Percentiles rank a stretch among this genome's conserved stretches.
Evolutionary conservation across 2,797 vertebrate species (phyloP).

Genomic region (Neosalanx taihuensis): DNA sequence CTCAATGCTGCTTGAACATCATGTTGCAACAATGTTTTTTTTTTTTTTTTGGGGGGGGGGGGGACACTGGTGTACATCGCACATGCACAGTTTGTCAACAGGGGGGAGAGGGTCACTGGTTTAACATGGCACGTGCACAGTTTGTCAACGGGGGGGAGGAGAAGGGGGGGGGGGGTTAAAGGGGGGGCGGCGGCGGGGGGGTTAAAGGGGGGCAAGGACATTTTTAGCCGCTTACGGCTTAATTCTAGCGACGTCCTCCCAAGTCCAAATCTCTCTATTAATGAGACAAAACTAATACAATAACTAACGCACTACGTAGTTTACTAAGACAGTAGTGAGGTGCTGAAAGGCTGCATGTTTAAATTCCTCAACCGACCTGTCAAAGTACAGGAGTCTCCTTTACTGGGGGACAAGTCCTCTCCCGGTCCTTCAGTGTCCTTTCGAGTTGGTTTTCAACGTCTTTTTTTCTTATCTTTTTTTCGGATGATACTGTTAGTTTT

Average conservation of each 20-base stretch:
- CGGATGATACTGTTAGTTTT: neutral
- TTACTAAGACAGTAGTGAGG: no score
- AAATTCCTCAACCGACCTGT: slow-evolving; percentile 4
- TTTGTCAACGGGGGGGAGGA: neutral
- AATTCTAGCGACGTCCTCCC: neutral
- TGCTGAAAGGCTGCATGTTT: neutral
- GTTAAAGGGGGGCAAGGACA: neutral
- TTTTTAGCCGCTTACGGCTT: neutral
- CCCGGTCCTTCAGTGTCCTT: neutral
- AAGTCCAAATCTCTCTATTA: neutral
- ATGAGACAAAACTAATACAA: no score
- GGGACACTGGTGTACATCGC: neutral
- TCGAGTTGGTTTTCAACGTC: neutral
- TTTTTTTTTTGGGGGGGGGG: no score
- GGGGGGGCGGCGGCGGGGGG: no score
- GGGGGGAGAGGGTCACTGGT: no score
- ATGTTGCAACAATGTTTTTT: neutral
- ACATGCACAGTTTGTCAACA: neutral
- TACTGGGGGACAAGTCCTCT: neutral
- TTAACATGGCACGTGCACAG: neutral
- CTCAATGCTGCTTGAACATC: neutral
- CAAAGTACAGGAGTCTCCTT: neutral
- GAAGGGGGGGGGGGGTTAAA: no score
- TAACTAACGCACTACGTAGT: no score
- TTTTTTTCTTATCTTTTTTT: neutral